Evolutionary conservation across 2,888 invertebrate genomes (phyloP).

Genomic region (Apeira syringaria): DNA sequence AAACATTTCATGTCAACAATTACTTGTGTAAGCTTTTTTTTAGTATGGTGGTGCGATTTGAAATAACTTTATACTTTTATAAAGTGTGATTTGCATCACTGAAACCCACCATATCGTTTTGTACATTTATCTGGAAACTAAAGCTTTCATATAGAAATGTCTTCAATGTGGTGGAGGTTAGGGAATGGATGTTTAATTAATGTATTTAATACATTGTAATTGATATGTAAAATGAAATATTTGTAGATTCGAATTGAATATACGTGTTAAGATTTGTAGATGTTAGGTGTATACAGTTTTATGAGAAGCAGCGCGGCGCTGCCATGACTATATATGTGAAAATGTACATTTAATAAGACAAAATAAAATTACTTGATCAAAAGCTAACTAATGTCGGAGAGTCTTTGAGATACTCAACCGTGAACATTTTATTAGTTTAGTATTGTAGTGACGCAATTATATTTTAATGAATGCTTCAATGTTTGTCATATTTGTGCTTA

Average conservation of each 20-base stretch:
- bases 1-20: slow-evolving; percentile 27
- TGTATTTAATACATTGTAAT: slow-evolving; percentile 51
- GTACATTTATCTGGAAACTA: slow-evolving; percentile 15
- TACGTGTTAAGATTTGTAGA: slow-evolving; percentile 31
- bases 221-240: slow-evolving; percentile 46
- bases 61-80: slow-evolving; percentile 16
- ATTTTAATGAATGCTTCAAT: slow-evolving; percentile 67
- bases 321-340: slow-evolving; percentile 32
- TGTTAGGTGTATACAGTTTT: slow-evolving; percentile 33
- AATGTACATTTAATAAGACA: slow-evolving; percentile 45
- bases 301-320: slow-evolving; percentile 4
- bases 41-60: slow-evolving; percentile 9
- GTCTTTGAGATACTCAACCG: slow-evolving; percentile 12
- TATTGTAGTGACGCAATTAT: slow-evolving; percentile 61
- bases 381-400: slow-evolving; percentile 18
- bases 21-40: slow-evolving; percentile 31
- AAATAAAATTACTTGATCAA: slow-evolving; percentile 12
- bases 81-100: slow-evolving; percentile 4
- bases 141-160: slow-evolving; percentile 32
- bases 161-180: slow-evolving; percentile 61
- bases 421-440: slow-evolving; percentile 19
- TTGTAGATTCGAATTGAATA: slow-evolving; percentile 39
- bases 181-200: slow-evolving; percentile 45
- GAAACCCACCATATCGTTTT: slow-evolving; percentile 27
- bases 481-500: slow-evolving; percentile 77